phyloP scores from a whole-genome alignment of 2,113 vertebrate species.

The Cyphomyrus plagiostoma region DNA sequence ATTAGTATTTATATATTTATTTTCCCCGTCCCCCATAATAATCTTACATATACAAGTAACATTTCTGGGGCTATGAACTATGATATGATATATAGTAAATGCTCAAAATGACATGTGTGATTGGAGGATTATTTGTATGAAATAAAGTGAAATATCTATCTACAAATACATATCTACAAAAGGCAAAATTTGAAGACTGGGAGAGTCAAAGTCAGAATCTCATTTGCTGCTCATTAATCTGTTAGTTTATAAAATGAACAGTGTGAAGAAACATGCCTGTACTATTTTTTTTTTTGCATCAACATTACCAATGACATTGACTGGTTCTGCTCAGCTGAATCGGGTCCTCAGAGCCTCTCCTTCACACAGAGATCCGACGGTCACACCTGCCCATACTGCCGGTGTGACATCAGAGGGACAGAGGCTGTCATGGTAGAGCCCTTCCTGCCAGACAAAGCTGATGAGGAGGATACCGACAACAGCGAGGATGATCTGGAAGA shows the following conservation, averaged over 20 bases:
- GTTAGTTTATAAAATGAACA: background rate
- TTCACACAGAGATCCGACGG: conserved; percentile 60
- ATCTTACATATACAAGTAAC: background rate
- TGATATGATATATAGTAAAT: background rate
- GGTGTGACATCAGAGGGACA: conserved; percentile 67
- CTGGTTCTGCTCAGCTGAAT: background rate
- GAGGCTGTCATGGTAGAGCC: conserved; percentile 59
- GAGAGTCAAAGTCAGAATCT: background rate
- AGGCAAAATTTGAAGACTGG: background rate
- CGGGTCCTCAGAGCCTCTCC: background rate
- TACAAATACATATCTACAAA: background rate
- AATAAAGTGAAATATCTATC: background rate
- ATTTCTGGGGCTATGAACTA: background rate
- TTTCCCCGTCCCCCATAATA: background rate
- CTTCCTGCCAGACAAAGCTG: conserved; percentile 17
- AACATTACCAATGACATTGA: background rate
- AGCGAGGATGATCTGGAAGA: conserved; percentile 51
- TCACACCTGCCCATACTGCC: conserved; percentile 78
- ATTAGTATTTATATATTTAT: background rate
- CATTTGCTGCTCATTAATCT: background rate
- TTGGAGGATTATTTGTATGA: background rate
- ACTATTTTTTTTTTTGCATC: background rate
- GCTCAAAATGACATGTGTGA: background rate
- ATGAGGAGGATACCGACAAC: conserved; percentile 40
- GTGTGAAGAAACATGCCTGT: background rate